These are phyloP conservation scores for Cyanistes caeruleus DNA, from an alignment of 2,113 vertebrate species.

Conservation along the genomic window DNA sequence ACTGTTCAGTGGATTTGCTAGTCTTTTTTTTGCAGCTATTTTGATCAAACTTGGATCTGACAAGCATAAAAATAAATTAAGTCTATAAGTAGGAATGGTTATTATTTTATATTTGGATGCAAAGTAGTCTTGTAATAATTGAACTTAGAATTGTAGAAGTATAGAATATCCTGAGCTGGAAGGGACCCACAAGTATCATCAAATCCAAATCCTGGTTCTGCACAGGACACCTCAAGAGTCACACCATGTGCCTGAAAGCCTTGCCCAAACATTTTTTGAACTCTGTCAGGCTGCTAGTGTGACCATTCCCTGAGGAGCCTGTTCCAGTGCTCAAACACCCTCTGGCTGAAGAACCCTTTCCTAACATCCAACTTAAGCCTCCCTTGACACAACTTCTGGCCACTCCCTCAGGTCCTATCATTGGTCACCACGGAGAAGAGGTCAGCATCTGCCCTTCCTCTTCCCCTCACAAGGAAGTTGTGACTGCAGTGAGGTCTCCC, in stretches of 20 bases:
- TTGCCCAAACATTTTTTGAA: neutral
- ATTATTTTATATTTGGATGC: neutral
- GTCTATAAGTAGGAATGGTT: conserved; percentile 9
- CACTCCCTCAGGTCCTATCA: accelerated
- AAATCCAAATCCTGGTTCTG: neutral
- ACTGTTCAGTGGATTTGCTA: conserved; percentile 51
- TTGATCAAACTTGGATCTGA: conserved; percentile 63
- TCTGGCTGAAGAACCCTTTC: neutral
- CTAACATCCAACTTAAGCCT: neutral
- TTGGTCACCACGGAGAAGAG: accelerated
- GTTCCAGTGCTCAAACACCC: neutral
- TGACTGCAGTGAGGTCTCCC: neutral
- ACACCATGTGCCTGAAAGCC: neutral
- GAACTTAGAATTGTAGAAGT: neutral
- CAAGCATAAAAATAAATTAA: conserved; percentile 62
- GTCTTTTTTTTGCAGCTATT: conserved; percentile 60
- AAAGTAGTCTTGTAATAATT: conserved; percentile 4
- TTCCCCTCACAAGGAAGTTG: accelerated
- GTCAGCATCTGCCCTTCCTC: accelerated
- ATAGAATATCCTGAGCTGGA: neutral
- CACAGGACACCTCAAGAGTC: neutral
- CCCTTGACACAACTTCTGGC: neutral
- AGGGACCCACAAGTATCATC: neutral
- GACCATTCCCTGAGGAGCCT: neutral
- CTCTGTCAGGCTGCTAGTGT: neutral